These are phyloP conservation scores for Drosophila guanche DNA, from an alignment of 1,140 invertebrate species.

Conservation along the genomic window DNA sequence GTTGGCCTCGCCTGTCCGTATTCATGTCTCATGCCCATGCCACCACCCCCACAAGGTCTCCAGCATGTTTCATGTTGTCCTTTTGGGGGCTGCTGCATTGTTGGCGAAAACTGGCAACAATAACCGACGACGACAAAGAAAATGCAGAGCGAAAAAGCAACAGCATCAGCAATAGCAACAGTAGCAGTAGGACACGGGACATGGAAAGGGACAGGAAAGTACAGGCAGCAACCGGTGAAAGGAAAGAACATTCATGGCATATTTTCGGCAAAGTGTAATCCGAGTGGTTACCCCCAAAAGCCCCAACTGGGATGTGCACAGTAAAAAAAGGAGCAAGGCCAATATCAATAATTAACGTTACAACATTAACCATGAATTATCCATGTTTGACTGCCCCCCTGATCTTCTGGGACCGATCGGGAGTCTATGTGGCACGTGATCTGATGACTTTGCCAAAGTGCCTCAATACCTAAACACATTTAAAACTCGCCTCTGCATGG, in stretches of 20 bases:
- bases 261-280: conserved; percentile 64
- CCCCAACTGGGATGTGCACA: too few relatives aligned
- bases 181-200: conserved; percentile 5
- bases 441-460: too few relatives aligned
- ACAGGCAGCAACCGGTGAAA: not conserved
- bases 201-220: conserved; percentile 1
- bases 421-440: too few relatives aligned
- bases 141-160: conserved; percentile 31
- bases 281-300: conserved; percentile 52
- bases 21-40: conserved; percentile 31
- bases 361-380: too few relatives aligned
- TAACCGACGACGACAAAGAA: conserved; percentile 45
- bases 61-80: conserved; percentile 52
- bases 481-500: too few relatives aligned
- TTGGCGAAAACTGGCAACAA: conserved; percentile 58
- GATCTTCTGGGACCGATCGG: too few relatives aligned
- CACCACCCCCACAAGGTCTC: conserved; percentile 43
- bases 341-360: too few relatives aligned
- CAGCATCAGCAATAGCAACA: conserved; percentile 7
- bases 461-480: too few relatives aligned
- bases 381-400: too few relatives aligned
- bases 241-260: conserved; percentile 24
- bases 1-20: conserved; percentile 69
- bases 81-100: conserved; percentile 55
- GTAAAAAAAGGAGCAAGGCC: too few relatives aligned